Evolutionary conservation across 1,140 invertebrate genomes (phyloP), one percentile per base, ranked within the genome.

Genomic region (Bombus affinis): DNA sequence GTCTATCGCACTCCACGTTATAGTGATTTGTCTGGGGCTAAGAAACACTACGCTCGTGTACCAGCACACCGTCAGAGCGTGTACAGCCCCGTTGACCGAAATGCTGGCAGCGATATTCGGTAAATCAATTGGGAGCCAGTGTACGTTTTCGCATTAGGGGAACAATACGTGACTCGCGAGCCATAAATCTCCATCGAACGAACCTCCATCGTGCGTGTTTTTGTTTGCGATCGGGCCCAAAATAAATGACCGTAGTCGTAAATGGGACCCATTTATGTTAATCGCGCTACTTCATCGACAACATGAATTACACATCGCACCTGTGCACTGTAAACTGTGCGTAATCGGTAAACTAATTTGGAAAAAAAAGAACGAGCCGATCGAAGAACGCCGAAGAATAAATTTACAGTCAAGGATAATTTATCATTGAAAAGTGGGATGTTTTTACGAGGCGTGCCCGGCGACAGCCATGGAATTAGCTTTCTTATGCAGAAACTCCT

Each of bases 381-480:
- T 82, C 74, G 85, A 86, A 81, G 76, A 83, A 76, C 47, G 47
- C 18, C 18, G 22, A 53, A 53, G 59, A n/a, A n/a, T n/a, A 62
- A n/a, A 62, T 62, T 62, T 62, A 28, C 28, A 72, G 83, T 66
- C 32, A 87, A 57, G 76, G 81, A 86, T 85, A 76, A 90, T 89
- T 90, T 82, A 90, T 90, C 81, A 90, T 89, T 90, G 86, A 87
- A 90, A 89, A 87, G 89, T 87, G 81, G 81, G 65, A 65, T 3
- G 65, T 53, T 84, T 89, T 87, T 89, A 39, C 44, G 2, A 39
- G 22, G 22, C 81, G 65, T 81, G 65, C 85, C 37, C 81, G 66
- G 72, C 85, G 81, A 89, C 81, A 84, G 57, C 66, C 76, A 42
- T 66, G 88, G 73, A 81, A 90, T 90, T 90, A 90, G 87, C 87